phyloP scores from a whole-genome alignment of 2,888 invertebrate species.

The Craniophora ligustri region DNA sequence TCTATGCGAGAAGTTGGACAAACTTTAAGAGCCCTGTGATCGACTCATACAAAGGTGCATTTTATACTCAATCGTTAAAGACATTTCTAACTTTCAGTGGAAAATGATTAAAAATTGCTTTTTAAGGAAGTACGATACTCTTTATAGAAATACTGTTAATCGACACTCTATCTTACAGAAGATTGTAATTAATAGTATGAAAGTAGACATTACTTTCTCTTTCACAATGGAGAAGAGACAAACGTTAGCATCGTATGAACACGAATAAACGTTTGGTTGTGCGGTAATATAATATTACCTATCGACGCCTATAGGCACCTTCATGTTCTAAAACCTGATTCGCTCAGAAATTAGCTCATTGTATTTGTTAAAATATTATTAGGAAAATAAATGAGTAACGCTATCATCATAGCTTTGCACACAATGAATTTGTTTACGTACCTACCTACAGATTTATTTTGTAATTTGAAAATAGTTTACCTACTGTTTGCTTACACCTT shows the following conservation, averaged over 20 bases:
- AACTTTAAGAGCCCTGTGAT: too few relatives aligned
- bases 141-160: constrained; percentile 35
- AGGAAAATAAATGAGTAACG: too few relatives aligned
- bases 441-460: too few relatives aligned
- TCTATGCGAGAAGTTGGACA: too few relatives aligned
- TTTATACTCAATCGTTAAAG: background rate
- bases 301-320: background rate
- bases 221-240: constrained; percentile 22
- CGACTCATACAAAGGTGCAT: too few relatives aligned
- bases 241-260: constrained; percentile 24
- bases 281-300: constrained; percentile 8
- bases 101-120: constrained; percentile 18
- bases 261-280: constrained; percentile 16
- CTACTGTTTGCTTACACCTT: too few relatives aligned
- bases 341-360: too few relatives aligned
- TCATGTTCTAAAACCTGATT: too few relatives aligned
- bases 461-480: too few relatives aligned
- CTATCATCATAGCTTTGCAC: too few relatives aligned
- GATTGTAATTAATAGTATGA: constrained; percentile 25
- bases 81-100: constrained; percentile 1
- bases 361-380: too few relatives aligned
- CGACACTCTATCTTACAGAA: constrained; percentile 20
- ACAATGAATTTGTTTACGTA: too few relatives aligned
- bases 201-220: constrained; percentile 36
- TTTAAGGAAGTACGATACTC: constrained; percentile 28